phyloP scores from a whole-genome alignment of 2,888 invertebrate genomes.

The Lasioglossum villosulum region DNA sequence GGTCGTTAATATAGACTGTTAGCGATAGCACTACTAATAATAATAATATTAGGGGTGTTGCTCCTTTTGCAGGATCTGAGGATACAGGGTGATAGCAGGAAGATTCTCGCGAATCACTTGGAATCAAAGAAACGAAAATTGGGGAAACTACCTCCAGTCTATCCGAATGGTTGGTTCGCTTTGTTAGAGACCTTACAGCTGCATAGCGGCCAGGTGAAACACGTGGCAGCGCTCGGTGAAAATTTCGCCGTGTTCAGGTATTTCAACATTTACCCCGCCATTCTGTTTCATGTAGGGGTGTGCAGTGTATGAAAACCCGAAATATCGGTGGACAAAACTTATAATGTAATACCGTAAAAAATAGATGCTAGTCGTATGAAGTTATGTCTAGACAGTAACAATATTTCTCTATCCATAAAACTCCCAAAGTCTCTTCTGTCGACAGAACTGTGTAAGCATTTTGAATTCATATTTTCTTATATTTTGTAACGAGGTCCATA shows the following conservation, averaged over 20 bases:
- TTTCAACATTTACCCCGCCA: slow-evolving; percentile 1
- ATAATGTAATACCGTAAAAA: no score
- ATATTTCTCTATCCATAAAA: no score
- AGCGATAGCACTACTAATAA: background rate
- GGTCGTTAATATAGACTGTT: background rate
- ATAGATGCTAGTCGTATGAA: no score
- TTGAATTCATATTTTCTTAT: no score
- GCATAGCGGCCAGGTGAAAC: slow-evolving; percentile 85
- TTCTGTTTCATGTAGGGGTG: background rate
- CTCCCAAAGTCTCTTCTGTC: no score
- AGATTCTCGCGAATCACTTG: slow-evolving; percentile 32
- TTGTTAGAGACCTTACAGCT: slow-evolving; percentile 89
- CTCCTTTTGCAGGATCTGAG: slow-evolving; percentile 52
- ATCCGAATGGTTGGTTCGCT: slow-evolving; percentile 96
- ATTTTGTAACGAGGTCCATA: no score
- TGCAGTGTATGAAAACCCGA: no score
- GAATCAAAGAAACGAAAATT: slow-evolving; percentile 80
- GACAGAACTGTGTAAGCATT: no score
- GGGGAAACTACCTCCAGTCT: slow-evolving; percentile 92
- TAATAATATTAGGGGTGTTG: background rate
- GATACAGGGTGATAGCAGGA: slow-evolving; percentile 21
- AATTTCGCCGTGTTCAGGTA: slow-evolving; percentile 83
- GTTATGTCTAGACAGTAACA: no score
- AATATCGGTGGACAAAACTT: no score
- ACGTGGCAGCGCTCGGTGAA: slow-evolving; percentile 88